A percentile compares a stretch with the other conserved stretches of the same genome.
Evolutionary conservation across 2,113 vertebrate genomes (phyloP).

Genomic region (Xyrauchen texanus): DNA sequence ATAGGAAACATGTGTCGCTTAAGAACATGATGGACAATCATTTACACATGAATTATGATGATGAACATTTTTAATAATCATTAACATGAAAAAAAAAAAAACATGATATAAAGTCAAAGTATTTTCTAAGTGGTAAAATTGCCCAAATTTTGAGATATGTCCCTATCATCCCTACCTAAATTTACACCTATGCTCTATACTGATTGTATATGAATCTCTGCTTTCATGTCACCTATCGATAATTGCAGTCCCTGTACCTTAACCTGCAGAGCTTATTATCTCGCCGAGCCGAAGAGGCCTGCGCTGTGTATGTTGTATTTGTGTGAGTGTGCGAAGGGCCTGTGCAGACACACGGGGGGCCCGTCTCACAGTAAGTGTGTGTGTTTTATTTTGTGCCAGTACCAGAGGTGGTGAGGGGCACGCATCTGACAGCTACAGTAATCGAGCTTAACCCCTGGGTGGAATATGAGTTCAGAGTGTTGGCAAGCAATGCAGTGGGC

Average conservation of each 20-base stretch:
- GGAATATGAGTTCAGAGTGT: constrained; percentile 92
- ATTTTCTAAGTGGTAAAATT: too few species aligned
- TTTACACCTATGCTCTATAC: too few species aligned
- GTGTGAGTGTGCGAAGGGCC: background rate
- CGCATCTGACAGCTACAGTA: constrained; percentile 87
- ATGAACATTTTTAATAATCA: too few species aligned
- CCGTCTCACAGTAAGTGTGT: constrained; percentile 35
- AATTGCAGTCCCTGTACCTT: too few species aligned
- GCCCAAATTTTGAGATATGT: too few species aligned
- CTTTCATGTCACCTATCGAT: constrained; percentile 10
- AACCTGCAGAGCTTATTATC: constrained; percentile 9
- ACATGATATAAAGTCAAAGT: too few species aligned
- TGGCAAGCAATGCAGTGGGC: constrained; percentile 90
- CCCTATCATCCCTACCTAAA: too few species aligned
- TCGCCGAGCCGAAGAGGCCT: too few species aligned
- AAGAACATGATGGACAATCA: too few species aligned
- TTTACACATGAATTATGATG: too few species aligned
- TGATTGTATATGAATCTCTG: background rate
- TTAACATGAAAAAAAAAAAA: too few species aligned
- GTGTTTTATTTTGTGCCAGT: constrained; percentile 71
- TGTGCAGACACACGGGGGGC: background rate
- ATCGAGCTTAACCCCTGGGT: constrained; percentile 95
- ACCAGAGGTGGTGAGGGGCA: constrained; percentile 86
- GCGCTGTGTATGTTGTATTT: constrained; percentile 18
- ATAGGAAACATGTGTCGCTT: too few species aligned